Conservation (phyloP, 1,140 invertebrate genomes). For the Diorhabda carinulata region DNA sequence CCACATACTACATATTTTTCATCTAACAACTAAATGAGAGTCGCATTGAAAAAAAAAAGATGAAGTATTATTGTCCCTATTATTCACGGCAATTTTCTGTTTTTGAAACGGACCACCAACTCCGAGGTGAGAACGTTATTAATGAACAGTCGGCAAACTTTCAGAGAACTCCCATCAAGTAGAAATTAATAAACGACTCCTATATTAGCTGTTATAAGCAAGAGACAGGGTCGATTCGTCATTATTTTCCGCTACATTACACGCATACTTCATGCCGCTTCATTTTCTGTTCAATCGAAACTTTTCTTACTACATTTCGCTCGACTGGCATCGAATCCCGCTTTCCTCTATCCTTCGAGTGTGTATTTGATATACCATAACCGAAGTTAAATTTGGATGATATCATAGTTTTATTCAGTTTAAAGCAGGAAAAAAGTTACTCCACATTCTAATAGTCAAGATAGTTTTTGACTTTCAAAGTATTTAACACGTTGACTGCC, state of each 20-base stretch:
- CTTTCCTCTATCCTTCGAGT: background rate
- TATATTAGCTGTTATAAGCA: conserved; percentile 49
- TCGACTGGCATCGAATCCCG: conserved; percentile 15
- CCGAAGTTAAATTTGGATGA: no score
- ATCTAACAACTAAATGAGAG: no score
- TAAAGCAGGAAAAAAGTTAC: no score
- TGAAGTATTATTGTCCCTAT: conserved; percentile 41
- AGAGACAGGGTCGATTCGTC: conserved; percentile 50
- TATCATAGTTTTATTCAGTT: no score
- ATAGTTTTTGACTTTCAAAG: no score
- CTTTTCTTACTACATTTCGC: conserved; percentile 29
- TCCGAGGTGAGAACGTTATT: conserved; percentile 47
- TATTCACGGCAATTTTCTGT: conserved; percentile 45
- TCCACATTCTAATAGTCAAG: no score
- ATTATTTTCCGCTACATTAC: conserved; percentile 51
- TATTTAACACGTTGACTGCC: no score
- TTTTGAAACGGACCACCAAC: conserved; percentile 40
- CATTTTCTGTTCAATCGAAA: conserved; percentile 43
- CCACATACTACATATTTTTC: no score
- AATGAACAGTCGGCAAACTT: conserved; percentile 43
- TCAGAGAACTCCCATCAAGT: conserved; percentile 33
- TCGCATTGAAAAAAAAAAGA: conserved; percentile 2
- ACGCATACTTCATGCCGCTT: conserved; percentile 48
- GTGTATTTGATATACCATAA: no score
- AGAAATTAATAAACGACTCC: conserved; percentile 49